A percentile compares a stretch with the other conserved stretches of the same genome.
Conservation (phyloP, 64 coral and sea anemone genomes). For the Astreopora myriophthalma region DNA sequence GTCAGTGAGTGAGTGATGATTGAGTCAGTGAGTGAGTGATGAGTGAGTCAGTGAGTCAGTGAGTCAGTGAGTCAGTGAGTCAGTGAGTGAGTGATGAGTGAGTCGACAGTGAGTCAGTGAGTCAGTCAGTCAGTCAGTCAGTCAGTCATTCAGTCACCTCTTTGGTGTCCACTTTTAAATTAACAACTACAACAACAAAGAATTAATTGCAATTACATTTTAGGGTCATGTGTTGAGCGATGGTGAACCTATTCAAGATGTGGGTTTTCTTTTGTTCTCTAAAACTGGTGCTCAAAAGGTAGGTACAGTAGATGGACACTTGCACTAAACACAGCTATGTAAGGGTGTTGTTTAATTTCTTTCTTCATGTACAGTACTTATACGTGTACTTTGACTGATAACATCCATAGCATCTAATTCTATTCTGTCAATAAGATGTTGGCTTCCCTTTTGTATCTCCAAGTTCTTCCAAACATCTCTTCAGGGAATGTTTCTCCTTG, state of each 20-base stretch:
- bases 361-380: too few species aligned
- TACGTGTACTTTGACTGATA: too few species aligned
- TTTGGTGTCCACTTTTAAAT: neutral
- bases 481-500: too few species aligned
- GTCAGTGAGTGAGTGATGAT: neutral
- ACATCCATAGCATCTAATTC: too few species aligned
- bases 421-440: too few species aligned
- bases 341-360: too few species aligned
- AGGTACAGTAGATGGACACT: too few species aligned
- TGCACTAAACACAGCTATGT: too few species aligned
- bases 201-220: too few species aligned
- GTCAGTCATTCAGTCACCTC: neutral
- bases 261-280: slow-evolving; percentile 88
- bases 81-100: neutral
- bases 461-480: too few species aligned
- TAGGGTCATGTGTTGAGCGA: slow-evolving; percentile 96
- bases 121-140: neutral
- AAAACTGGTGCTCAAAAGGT: slow-evolving; percentile 71
- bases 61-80: neutral
- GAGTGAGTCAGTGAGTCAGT: neutral
- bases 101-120: neutral
- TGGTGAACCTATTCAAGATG: slow-evolving; percentile 92
- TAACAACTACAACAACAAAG: too few species aligned
- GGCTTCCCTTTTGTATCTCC: too few species aligned
- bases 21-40: neutral